Base-by-base conservation (phyloP, 2,797 vertebrate genomes). In the Pristis pectinata region DNA sequence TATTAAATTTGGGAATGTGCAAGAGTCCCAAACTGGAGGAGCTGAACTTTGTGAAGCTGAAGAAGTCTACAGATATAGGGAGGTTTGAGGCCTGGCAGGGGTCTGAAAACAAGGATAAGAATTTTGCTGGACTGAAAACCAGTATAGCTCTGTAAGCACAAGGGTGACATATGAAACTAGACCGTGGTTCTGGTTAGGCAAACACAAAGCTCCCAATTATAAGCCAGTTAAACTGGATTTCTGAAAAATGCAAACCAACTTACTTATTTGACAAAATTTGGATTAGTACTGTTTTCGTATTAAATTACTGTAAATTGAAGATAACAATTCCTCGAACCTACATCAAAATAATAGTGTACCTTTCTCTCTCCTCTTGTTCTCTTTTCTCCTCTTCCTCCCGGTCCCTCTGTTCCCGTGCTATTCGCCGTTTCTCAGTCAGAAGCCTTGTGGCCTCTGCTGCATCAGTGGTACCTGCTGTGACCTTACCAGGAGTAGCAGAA, bases 331-430 rank as follows among this genome's bases (percentile, higher is more conserved):
- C 9, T 41, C 37, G 70, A 44, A 70, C 3, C 19, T 24, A 93
- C 11, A 87, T n/a, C 3, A 91, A 91, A 41, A 91, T 37, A 89
- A 89, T 61, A 17, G 41, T 9, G 94, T 96, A 99, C 99, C 98
- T 98, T 95, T 98, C 98, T 34, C 97, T 96, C 95, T 98, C 98
- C 95, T 99, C 98, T 95, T 96, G 97, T n/a, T 97, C 97, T 64
- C 94, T 97, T 67, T 97, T 98, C 96, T 98, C 97, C 95, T 98
- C 97, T 72, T 99, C 99, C 93, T 99, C 99, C 56, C 97, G 97
- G 95, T 99, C 99, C 94, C 98, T 97, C 96, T 99, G 98, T 94
- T 98, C 98, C 5, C 99, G 98, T 95, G 98, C 98, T 95, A 99
- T 97, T 6, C 98, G 97, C 27, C 99, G 97, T 82, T 99, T 99